A percentile compares a stretch with the other conserved stretches of the same genome.
phyloP scores from a whole-genome alignment of 2,888 invertebrate genomes.

The Sinopyrophorus schimmeli region DNA sequence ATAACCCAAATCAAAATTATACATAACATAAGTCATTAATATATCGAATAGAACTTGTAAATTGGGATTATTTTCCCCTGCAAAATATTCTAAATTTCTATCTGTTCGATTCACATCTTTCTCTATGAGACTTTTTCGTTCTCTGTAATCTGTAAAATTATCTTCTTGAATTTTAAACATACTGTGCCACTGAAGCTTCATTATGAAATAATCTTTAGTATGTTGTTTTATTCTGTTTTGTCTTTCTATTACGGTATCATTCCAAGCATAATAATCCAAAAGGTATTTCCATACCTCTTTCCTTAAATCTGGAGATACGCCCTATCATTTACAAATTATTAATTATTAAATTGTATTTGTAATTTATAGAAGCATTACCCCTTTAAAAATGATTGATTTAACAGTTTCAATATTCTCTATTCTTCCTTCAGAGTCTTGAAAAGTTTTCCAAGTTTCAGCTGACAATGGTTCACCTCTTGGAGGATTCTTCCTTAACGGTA shows the following conservation, averaged over 20 bases:
- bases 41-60: slow-evolving; percentile 84
- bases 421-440: slow-evolving; percentile 79
- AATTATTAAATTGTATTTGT: slow-evolving; percentile 1
- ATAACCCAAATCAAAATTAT: slow-evolving; percentile 96
- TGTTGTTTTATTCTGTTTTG: slow-evolving; percentile 70
- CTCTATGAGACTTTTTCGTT: slow-evolving; percentile 91
- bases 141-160: slow-evolving; percentile 84
- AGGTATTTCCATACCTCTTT: slow-evolving; percentile 94
- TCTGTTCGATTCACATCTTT: slow-evolving; percentile 98
- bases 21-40: slow-evolving; percentile 98
- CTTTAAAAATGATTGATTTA: slow-evolving; percentile 87
- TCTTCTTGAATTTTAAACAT: slow-evolving; percentile 86
- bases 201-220: slow-evolving; percentile 85
- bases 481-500: slow-evolving; percentile 71
- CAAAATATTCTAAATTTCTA: slow-evolving; percentile 84
- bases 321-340: slow-evolving; percentile 58
- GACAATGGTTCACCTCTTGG: slow-evolving; percentile 75
- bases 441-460: slow-evolving; percentile 78
- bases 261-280: slow-evolving; percentile 86
- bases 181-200: slow-evolving; percentile 97
- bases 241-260: slow-evolving; percentile 73
- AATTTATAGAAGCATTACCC: slow-evolving; percentile 63
- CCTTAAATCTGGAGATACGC: slow-evolving; percentile 75
- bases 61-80: slow-evolving; percentile 93
- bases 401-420: slow-evolving; percentile 77